These are phyloP conservation scores for Agrypnus murinus DNA, from an alignment of 2,888 invertebrate species.

Conservation along the genomic window DNA sequence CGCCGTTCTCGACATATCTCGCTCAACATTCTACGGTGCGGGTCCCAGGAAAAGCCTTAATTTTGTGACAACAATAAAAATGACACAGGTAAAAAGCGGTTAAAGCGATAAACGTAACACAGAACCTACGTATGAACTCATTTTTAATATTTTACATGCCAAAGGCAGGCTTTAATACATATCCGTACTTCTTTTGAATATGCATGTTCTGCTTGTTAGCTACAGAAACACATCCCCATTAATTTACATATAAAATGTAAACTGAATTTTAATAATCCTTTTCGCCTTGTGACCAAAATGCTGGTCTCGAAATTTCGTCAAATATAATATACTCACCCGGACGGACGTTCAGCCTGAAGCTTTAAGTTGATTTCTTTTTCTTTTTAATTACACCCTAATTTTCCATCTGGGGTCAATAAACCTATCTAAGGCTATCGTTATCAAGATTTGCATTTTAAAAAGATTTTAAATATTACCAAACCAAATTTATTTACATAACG, in stretches of 20 bases:
- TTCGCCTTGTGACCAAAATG: constrained; percentile 28
- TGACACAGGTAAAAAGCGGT: constrained; percentile 38
- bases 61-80: constrained; percentile 25
- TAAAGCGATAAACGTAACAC: constrained; percentile 38
- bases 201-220: constrained; percentile 55
- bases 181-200: constrained; percentile 52
- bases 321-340: neutral
- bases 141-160: constrained; percentile 50
- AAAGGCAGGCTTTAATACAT: constrained; percentile 43
- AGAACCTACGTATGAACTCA: constrained; percentile 30
- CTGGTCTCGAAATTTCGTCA: constrained; percentile 18
- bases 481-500: constrained; percentile 38
- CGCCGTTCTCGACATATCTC: constrained; percentile 28
- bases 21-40: constrained; percentile 26
- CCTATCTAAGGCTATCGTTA: no score
- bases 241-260: constrained; percentile 54
- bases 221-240: constrained; percentile 53
- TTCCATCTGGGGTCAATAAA: no score
- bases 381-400: neutral
- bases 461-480: no score
- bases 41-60: constrained; percentile 20
- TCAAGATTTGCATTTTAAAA: no score
- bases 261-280: constrained; percentile 45
- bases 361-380: no score
- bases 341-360: no score